Base-by-base conservation (phyloP, 2,113 vertebrate genomes). In the Mus spicilegus region DNA sequence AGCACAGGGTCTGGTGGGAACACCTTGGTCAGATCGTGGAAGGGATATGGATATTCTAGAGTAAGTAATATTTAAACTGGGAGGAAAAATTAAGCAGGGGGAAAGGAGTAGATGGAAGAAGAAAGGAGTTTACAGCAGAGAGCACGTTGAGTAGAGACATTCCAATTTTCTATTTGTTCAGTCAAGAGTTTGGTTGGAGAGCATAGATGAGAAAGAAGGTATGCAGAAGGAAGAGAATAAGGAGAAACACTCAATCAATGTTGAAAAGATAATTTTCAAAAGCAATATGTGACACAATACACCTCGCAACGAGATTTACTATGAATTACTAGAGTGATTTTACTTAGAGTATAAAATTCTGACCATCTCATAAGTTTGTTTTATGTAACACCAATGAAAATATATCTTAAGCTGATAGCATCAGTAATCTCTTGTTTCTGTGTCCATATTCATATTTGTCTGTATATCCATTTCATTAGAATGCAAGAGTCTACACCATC, bases 381-480 rank as follows among this genome's bases (percentile, higher is more conserved):
- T 92, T 89, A 67, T 90, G 20, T n/a, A 77, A 87, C 75, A 76
- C 78, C 89, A 58, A 61, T 82, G 58, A 95, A 94, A 92, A 75
- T 80, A 86, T 8, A 58, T 87, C 89, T 84, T 33, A 87, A 46
- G 1, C 10, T 65, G 39, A 80, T 87, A 63, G 73, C 88, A 80
- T 22, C 26, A 26, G 75, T 42, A 61, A 46, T 51, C 36, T 96
- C 39, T 56, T 75, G 89, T 75, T 84, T 65, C 69, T 46, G 51
- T 36, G 82, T 80, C n/a, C 14, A 54, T 75, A 92, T 82, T 80
- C 58, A 90, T 85, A 80, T 89, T 36, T 90, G 81, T 95, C 33
- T 94, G 65, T 56, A 26, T 67, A 85, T 20, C 28, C 13, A 81
- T 70, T 96, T 97, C 96, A 96, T 82, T 98, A 93, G 1, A 86